A percentile compares a stretch with the other conserved stretches of the same genome.
These are phyloP conservation scores for Dendrocincla fuliginosa DNA, from an alignment of 2,797 vertebrate genomes.

Conservation along the genomic window DNA sequence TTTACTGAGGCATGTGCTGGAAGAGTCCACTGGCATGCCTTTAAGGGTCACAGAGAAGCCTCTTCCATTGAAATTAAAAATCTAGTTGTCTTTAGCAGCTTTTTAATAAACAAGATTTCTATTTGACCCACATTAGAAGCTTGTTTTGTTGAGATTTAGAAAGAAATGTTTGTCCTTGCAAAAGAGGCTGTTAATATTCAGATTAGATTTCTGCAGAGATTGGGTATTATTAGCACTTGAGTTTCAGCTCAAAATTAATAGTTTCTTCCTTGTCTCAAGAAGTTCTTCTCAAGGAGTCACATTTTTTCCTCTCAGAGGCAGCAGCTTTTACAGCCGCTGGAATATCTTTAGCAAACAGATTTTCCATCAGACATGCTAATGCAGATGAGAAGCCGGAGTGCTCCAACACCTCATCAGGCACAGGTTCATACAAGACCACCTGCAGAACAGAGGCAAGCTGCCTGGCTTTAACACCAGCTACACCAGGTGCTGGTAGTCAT, in stretches of 20 bases:
- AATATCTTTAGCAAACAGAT: neutral
- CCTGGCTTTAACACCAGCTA: neutral
- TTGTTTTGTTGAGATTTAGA: neutral
- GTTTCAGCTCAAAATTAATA: neutral
- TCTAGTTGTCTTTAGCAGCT: constrained; percentile 49
- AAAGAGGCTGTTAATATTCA: neutral
- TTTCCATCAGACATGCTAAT: neutral
- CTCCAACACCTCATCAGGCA: neutral
- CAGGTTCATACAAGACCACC: neutral
- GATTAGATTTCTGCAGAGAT: neutral
- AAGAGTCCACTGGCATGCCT: constrained; percentile 62
- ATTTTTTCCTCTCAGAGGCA: neutral
- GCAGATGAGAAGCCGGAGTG: neutral
- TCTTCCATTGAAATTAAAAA: constrained; percentile 66
- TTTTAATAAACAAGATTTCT: constrained; percentile 48
- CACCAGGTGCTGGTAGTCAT: neutral
- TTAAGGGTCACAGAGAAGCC: constrained; percentile 46
- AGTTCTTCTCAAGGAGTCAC: neutral
- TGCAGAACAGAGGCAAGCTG: fast-evolving
- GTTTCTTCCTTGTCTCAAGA: neutral
- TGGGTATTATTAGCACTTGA: neutral
- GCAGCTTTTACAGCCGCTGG: neutral
- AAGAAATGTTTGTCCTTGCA: constrained; percentile 15
- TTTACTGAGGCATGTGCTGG: constrained; percentile 54
- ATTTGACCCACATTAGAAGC: constrained; percentile 37